phyloP scores from a whole-genome alignment of 2,888 invertebrate genomes.

The Steromphala cineraria region DNA sequence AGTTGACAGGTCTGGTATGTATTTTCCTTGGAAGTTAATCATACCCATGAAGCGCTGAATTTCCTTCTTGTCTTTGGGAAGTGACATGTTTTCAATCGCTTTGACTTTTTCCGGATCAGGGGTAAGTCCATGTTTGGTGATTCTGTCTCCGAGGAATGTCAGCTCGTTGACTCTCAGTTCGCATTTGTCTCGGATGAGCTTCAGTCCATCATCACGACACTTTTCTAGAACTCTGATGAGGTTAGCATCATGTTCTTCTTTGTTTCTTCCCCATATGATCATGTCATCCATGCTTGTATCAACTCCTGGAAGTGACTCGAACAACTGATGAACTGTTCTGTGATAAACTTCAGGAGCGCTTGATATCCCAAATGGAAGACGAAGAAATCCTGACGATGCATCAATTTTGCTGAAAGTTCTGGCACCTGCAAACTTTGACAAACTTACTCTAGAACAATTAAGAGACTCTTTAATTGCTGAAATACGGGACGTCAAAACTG shows the following conservation, averaged over 20 bases:
- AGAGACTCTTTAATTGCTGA: too few species aligned
- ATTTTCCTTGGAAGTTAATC: constrained; percentile 28
- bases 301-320: constrained; percentile 10
- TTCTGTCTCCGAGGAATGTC: constrained; percentile 20
- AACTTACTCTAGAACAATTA: too few species aligned
- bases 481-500: too few species aligned
- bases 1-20: constrained; percentile 23
- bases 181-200: background rate
- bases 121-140: constrained; percentile 26
- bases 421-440: constrained; percentile 34
- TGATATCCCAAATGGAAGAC: constrained; percentile 24
- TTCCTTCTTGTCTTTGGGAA: constrained; percentile 26
- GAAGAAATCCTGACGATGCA: constrained; percentile 34
- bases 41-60: constrained; percentile 36
- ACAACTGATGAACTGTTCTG: constrained; percentile 6
- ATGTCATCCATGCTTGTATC: constrained; percentile 13
- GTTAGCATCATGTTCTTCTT: background rate
- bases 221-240: background rate
- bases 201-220: background rate
- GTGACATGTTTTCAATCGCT: constrained; percentile 27
- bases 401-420: constrained; percentile 40
- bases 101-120: constrained; percentile 35
- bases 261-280: background rate
- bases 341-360: constrained; percentile 9
- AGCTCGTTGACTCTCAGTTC: constrained; percentile 19